phyloP scores from a whole-genome alignment of 2,113 vertebrate species.

The Scomber japonicus region DNA sequence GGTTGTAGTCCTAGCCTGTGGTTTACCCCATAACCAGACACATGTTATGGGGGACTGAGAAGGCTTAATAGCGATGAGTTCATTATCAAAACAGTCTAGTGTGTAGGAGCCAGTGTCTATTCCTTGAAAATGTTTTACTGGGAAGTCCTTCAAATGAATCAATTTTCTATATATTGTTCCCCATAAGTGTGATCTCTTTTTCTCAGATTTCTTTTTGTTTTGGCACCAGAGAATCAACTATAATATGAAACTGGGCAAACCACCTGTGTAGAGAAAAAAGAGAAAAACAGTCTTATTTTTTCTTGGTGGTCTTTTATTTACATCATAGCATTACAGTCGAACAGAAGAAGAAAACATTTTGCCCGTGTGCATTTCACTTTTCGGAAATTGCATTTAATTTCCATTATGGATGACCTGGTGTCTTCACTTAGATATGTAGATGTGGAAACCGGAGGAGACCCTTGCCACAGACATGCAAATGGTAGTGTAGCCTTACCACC shows the following conservation, averaged over 20 bases:
- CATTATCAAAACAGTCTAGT: conserved; percentile 45
- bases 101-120: conserved; percentile 7
- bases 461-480: conserved; percentile 73
- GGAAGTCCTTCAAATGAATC: conserved; percentile 19
- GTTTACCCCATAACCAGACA: too few species aligned
- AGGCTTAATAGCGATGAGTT: conserved; percentile 32
- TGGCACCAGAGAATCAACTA: not conserved
- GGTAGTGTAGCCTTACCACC: conserved; percentile 63
- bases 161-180: not conserved
- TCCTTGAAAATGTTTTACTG: conserved; percentile 29
- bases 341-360: conserved; percentile 18
- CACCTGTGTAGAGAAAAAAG: conserved; percentile 16
- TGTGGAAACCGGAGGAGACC: conserved; percentile 51
- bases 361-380: conserved; percentile 3
- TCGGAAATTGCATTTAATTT: conserved; percentile 58
- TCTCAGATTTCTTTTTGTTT: not conserved
- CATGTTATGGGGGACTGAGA: conserved; percentile 28
- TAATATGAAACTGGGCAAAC: not conserved
- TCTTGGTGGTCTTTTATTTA: conserved; percentile 42
- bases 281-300: conserved; percentile 41
- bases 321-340: conserved; percentile 28
- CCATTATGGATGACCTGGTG: conserved; percentile 40
- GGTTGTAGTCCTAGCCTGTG: conserved; percentile 28
- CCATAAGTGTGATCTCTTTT: not conserved
- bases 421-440: conserved; percentile 50